Conservation (phyloP, 2,797 vertebrate species). For the Peromyscus aztecus region DNA sequence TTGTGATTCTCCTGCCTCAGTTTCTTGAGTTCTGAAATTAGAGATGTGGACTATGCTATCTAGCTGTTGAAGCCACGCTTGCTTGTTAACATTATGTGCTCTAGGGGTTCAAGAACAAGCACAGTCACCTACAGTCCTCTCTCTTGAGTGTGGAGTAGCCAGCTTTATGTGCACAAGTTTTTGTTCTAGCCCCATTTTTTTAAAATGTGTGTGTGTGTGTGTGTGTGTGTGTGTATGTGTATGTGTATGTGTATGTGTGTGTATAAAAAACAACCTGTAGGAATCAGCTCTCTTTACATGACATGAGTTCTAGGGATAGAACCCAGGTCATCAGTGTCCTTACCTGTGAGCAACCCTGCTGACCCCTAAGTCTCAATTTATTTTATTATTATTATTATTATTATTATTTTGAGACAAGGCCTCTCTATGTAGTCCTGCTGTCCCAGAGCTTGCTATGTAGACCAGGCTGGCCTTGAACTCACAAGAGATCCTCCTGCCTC, state of each 20-base stretch:
- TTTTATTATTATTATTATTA: neutral
- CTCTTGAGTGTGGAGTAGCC: neutral
- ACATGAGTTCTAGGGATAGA: neutral
- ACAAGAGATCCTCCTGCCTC: neutral
- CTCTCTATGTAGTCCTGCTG: neutral
- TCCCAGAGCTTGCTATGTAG: neutral
- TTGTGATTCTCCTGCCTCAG: neutral
- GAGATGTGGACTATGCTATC: neutral
- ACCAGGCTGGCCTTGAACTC: neutral
- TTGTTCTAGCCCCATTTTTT: neutral
- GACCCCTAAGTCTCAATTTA: neutral
- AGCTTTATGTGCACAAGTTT: neutral
- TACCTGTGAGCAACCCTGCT: neutral
- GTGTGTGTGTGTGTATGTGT: neutral
- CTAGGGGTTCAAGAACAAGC: neutral
- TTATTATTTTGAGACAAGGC: neutral
- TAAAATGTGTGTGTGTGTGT: neutral
- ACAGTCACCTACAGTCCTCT: neutral
- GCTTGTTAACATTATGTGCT: neutral
- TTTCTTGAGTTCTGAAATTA: neutral
- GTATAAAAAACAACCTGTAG: neutral
- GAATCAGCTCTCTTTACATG: neutral
- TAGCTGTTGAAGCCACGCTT: neutral
- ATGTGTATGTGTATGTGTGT: neutral
- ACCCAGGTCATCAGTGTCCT: neutral